Conservation (phyloP, 2,113 vertebrate species). For the Felis catus region DNA sequence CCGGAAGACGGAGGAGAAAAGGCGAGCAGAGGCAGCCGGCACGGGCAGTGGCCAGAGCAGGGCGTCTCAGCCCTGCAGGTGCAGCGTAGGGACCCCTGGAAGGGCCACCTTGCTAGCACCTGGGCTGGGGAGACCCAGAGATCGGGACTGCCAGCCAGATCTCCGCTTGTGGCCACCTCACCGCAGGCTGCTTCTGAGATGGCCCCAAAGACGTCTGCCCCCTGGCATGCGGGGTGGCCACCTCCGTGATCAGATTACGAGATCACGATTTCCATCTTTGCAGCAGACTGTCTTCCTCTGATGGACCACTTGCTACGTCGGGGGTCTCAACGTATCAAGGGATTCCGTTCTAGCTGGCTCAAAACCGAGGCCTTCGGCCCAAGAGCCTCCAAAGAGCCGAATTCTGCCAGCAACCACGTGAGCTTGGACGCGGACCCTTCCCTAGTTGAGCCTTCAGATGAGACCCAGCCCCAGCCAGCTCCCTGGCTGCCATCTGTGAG, state of each 20-base stretch:
- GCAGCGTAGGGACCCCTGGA: accelerated
- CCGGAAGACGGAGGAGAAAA: background rate
- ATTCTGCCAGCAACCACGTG: background rate
- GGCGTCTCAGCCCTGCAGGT: background rate
- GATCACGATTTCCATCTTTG: background rate
- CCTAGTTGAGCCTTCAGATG: background rate
- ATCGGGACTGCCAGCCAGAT: background rate
- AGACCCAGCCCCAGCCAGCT: background rate
- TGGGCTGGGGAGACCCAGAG: no score
- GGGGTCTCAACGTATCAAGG: background rate
- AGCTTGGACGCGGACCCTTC: background rate
- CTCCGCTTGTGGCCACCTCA: accelerated
- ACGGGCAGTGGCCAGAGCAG: background rate
- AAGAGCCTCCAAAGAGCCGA: background rate
- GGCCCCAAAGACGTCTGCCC: background rate
- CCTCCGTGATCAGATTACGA: no score
- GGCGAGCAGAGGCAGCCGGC: background rate
- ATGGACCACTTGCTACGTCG: accelerated
- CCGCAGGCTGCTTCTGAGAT: background rate
- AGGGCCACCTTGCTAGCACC: accelerated
- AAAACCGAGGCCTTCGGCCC: accelerated
- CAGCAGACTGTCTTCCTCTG: background rate
- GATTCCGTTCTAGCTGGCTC: no score
- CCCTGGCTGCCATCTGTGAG: accelerated
- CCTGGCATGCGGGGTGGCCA: accelerated